Evolutionary conservation across 2,113 vertebrate species (phyloP).

Genomic region (Callipepla californica): DNA sequence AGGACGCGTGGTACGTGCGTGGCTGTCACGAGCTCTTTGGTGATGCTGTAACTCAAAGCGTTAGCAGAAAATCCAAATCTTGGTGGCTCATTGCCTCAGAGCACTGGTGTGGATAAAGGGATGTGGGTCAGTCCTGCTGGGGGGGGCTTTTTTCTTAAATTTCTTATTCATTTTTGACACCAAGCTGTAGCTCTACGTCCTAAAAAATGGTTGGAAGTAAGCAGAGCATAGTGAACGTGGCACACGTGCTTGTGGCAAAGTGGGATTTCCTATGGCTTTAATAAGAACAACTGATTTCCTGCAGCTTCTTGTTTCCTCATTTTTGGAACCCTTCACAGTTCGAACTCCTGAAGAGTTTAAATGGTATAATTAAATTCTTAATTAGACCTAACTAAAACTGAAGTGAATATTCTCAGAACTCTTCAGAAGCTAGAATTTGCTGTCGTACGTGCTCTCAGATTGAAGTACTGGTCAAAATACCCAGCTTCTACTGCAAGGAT

Average conservation of each 20-base stretch:
- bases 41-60: not conserved
- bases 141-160: not conserved
- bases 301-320: not conserved
- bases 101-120: not conserved
- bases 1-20: constrained; percentile 86
- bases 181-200: not conserved
- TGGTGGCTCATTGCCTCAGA: not conserved
- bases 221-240: not conserved
- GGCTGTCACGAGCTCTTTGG: not conserved
- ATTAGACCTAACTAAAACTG: not conserved
- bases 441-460: not conserved
- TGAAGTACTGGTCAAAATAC: not conserved
- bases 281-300: not conserved
- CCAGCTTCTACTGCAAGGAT: not conserved
- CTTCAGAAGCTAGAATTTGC: not conserved
- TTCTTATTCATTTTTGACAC: not conserved
- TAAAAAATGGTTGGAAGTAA: not conserved
- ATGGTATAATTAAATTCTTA: not conserved
- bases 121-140: not conserved
- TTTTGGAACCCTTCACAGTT: not conserved
- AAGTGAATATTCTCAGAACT: not conserved
- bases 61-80: not conserved
- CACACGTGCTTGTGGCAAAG: not conserved
- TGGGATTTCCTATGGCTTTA: not conserved
- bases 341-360: not conserved